These are phyloP conservation scores for Hofmannophila pseudospretella DNA, from an alignment of 2,888 invertebrate genomes.

Conservation along the genomic window DNA sequence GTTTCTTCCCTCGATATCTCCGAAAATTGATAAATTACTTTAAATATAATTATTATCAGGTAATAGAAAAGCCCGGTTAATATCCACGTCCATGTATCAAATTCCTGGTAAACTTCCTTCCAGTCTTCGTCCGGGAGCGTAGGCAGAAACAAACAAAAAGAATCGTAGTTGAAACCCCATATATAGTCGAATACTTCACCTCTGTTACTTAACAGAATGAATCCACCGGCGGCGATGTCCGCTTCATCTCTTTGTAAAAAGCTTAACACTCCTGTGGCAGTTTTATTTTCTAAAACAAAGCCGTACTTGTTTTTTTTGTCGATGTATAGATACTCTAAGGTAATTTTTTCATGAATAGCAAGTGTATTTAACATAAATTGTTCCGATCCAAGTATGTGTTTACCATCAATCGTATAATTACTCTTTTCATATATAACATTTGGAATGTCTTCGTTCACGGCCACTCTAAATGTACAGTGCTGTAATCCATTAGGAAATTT, in stretches of 20 bases:
- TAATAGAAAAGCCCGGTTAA: neutral
- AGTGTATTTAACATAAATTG: conserved; percentile 3
- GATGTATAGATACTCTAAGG: neutral
- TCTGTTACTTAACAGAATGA: conserved; percentile 10
- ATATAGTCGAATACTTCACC: conserved; percentile 11
- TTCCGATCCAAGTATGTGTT: conserved; percentile 4
- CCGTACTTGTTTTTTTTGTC: neutral
- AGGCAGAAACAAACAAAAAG: conserved; percentile 5
- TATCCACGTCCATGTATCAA: conserved; percentile 3
- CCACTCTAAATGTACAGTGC: conserved; percentile 11
- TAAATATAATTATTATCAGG: neutral
- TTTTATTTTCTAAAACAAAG: conserved; percentile 4
- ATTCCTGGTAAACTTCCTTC: conserved; percentile 11
- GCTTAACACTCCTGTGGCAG: conserved; percentile 10
- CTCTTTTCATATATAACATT: conserved; percentile 3
- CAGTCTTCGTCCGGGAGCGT: conserved; percentile 4
- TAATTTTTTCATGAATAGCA: conserved; percentile 2
- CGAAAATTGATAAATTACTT: neutral
- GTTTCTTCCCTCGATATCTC: neutral
- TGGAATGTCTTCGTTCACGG: conserved; percentile 11
- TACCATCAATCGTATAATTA: neutral
- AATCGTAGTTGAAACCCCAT: conserved; percentile 8
- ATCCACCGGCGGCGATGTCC: conserved; percentile 13
- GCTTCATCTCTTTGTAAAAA: conserved; percentile 5
- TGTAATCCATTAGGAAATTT: conserved; percentile 5